phyloP scores from a whole-genome alignment of 2,113 vertebrate genomes.

The Agelaius tricolor region DNA sequence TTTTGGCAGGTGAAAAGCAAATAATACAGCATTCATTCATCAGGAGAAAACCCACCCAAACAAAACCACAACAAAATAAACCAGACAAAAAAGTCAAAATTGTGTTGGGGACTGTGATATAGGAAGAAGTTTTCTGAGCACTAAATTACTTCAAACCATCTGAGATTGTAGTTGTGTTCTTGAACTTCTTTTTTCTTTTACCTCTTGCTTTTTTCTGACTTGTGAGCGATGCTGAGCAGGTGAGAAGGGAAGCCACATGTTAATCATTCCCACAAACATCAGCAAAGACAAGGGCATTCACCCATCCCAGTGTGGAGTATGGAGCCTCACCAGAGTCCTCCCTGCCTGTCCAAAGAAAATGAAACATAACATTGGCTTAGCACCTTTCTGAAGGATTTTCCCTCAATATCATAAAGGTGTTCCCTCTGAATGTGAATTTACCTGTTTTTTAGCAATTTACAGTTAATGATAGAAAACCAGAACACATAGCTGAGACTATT shows the following conservation, averaged over 20 bases:
- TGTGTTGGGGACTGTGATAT: rapidly evolving
- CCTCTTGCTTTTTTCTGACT: not conserved
- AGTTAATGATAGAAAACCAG: not conserved
- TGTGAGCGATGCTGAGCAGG: not conserved
- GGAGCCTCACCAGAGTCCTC: not conserved
- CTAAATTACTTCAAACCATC: not conserved
- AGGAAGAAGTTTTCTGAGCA: not conserved
- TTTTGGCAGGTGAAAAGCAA: not conserved
- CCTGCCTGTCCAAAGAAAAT: not conserved
- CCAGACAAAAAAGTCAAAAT: not conserved
- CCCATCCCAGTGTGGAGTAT: rapidly evolving
- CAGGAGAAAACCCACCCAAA: not conserved
- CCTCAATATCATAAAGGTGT: not conserved
- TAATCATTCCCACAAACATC: not conserved
- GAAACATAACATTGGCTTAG: not conserved
- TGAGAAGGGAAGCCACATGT: not conserved
- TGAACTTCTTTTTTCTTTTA: not conserved
- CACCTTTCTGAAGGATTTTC: not conserved
- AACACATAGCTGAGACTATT: not conserved
- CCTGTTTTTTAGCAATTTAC: not conserved
- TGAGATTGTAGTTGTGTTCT: not conserved
- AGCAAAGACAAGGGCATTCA: not conserved
- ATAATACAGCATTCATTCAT: not conserved
- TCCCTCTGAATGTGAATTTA: not conserved
- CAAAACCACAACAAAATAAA: not conserved